Base-by-base conservation (phyloP, 2,113 vertebrate genomes). In the Brevimyrus niger region DNA sequence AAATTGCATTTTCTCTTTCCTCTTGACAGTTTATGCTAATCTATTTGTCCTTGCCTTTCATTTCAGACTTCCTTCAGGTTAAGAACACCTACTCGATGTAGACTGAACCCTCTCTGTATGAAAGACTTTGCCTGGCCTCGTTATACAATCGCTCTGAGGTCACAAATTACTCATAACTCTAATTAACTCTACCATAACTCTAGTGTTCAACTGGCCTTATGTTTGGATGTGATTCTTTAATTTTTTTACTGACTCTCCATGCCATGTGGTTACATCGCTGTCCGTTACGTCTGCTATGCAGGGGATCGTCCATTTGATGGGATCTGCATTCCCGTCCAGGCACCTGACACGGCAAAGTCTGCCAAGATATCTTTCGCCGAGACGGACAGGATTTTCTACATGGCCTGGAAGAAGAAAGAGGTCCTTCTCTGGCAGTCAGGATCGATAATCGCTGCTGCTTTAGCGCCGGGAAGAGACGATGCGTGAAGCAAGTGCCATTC, bases 21-120 rank as follows among this genome's bases (percentile, higher is more conserved):
- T 46, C 82, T 84, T 84, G 82, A 84, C 82, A 84, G 82, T 44
- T 84, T 84, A 84, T 84, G 82, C 82, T 46, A 84, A 84, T 84
- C 82, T 84, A 23, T 84, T 84, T 84, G 82, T 87, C 85, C 27
- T 55, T 53, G 48, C 47, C 23, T 53, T 38, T 35, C 85, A 51
- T 44, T 51, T 86, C 27, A 48, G n/a, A 51, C 48, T 86, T 86
- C 85, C 85, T 86, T 86, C 85, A 86, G 85, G 48, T 53, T 53
- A 53, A 87, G 48, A 87, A 87, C 50, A 87, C 48, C 48, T 38
- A 31, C 48, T 87, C n/a, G 2, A 87, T 9, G 48, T 38, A 84
- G 83, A 80, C 27, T 51, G n/a, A 53, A 87, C 27, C 50, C 85
- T 17, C 42, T 23, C 27, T 38, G 48, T 50, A 53, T 55, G 50